These are phyloP conservation scores for Nemoura dubitans DNA, from an alignment of 2,888 invertebrate species.

Conservation along the genomic window DNA sequence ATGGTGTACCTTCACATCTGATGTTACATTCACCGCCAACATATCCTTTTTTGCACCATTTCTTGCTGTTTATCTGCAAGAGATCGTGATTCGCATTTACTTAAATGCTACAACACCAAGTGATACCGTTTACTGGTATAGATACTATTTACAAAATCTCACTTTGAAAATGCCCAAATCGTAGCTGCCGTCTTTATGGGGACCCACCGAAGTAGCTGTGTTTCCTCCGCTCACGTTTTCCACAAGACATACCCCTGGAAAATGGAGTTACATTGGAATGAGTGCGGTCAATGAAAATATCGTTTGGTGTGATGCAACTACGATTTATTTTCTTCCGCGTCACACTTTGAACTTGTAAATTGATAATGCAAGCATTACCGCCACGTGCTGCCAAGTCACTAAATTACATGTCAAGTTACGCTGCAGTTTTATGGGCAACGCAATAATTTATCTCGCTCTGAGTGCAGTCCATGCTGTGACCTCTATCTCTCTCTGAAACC, in stretches of 20 bases:
- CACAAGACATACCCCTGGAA: slow-evolving; percentile 32
- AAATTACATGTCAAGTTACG: too few species aligned
- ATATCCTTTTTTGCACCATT: slow-evolving; percentile 35
- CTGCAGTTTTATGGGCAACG: too few species aligned
- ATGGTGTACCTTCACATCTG: slow-evolving; percentile 40
- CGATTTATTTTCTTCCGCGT: too few species aligned
- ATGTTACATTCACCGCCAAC: slow-evolving; percentile 27
- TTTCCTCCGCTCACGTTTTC: slow-evolving; percentile 27
- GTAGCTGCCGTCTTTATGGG: slow-evolving; percentile 30
- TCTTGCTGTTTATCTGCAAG: slow-evolving; percentile 35
- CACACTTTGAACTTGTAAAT: too few species aligned
- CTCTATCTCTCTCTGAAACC: too few species aligned
- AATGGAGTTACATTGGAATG: neutral
- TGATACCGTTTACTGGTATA: neutral
- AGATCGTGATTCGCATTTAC: neutral
- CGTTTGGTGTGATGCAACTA: too few species aligned
- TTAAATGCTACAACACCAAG: too few species aligned
- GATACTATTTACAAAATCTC: neutral
- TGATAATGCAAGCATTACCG: too few species aligned
- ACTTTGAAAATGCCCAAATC: slow-evolving; percentile 28
- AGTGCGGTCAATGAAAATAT: too few species aligned
- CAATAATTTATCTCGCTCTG: too few species aligned
- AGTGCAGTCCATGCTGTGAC: too few species aligned
- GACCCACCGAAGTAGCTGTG: neutral
- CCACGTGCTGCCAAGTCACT: too few species aligned